Evolutionary conservation across 2,113 vertebrate species (phyloP), one percentile per base, ranked within the genome.

Genomic region (Polyodon spathula): DNA sequence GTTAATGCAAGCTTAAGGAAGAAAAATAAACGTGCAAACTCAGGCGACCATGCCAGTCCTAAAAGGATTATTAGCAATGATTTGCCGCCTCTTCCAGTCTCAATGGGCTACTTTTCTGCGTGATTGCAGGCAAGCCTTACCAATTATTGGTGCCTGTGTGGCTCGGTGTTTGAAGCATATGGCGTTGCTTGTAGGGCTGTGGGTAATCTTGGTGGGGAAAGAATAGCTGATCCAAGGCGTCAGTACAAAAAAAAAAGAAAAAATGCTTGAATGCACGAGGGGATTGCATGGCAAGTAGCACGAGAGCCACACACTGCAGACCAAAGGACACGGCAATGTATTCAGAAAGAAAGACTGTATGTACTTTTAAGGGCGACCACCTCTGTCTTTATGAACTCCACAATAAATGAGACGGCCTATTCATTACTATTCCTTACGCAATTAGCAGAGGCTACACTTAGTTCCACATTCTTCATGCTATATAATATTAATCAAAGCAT

Each of bases 161-260:
- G 83, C 84, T 84, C 68, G 77, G 77, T 80, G 81, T 80, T 83
- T 79, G 86, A 66, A 87, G 84, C 89, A 90, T 85, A 85, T 89
- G 89, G 88, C 82, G 81, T 60, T 71, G 70, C 86, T 84, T 76
- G 86, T 75, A 79, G 73, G 69, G 74, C 78, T 74, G 71, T 54
- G 71, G 74, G 75, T 71, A 79, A 81, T 76, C 71, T 73, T 3
- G 56, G 75, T 67, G 66, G 67, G 69, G 68, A 62, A 60, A 83
- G 81, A 83, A 78, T 61, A 75, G 78, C 64, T 43, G 72, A 63
- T 65, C 70, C 58, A 27, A 6, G 67, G 65, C 71, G 67, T 59
- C 71, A 52, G 75, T 66, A 67, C 4, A 50, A 50, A 50, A 44
- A 44, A 44, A 44, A 44, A 44, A 44, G 1, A 44, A 54, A 59